A percentile compares a stretch with the other conserved stretches of the same genome.
phyloP scores from a whole-genome alignment of 1,140 invertebrate genomes.

The Lucilia sericata region DNA sequence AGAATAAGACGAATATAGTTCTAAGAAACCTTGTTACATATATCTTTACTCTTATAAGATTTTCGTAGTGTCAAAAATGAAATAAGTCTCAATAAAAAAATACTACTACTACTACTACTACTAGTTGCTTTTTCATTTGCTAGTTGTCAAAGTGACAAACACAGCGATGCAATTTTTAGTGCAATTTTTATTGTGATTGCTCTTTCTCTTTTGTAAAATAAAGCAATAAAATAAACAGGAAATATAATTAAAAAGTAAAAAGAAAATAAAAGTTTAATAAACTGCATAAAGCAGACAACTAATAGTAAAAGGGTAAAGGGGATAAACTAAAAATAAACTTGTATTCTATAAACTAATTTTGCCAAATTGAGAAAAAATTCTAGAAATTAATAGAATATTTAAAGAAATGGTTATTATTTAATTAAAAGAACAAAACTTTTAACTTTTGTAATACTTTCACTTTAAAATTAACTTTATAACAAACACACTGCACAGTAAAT shows the following conservation, averaged over 20 bases:
- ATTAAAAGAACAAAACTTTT: neutral
- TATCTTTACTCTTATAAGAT: too few species aligned
- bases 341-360: neutral
- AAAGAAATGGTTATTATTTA: neutral
- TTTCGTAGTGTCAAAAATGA: too few species aligned
- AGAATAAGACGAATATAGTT: too few species aligned
- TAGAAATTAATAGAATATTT: neutral
- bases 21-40: too few species aligned
- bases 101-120: too few species aligned
- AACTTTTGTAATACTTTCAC: neutral
- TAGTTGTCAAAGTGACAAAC: neutral
- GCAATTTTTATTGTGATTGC: neutral
- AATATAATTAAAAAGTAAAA: neutral
- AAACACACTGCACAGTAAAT: neutral
- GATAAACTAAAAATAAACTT: neutral
- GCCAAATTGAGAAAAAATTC: neutral
- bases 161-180: neutral
- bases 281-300: neutral
- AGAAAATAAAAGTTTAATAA: neutral
- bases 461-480: neutral
- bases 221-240: neutral
- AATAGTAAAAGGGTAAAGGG: neutral
- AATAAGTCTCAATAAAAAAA: too few species aligned
- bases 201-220: neutral
- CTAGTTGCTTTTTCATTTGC: neutral